phyloP scores from a whole-genome alignment of 1,140 invertebrate species.

The Pemphigus obesinymphae region DNA sequence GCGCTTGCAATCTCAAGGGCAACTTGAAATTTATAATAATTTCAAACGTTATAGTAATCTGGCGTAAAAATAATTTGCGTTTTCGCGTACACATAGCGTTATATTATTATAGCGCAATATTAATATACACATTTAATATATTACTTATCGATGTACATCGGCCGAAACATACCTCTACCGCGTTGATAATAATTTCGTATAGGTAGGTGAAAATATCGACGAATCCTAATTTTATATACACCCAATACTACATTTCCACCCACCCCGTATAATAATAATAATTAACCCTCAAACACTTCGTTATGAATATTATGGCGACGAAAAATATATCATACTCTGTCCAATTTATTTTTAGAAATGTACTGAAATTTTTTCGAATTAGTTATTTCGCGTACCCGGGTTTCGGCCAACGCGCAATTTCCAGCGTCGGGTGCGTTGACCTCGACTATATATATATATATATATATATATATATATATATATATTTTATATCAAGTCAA shows the following conservation, averaged over 20 bases:
- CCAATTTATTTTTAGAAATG: too few relatives aligned
- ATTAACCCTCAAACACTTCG: too few relatives aligned
- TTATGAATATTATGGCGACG: neutral
- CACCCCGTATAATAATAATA: too few relatives aligned
- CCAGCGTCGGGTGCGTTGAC: neutral
- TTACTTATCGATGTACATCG: neutral
- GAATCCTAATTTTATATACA: too few relatives aligned
- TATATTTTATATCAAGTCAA: neutral
- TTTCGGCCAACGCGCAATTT: neutral
- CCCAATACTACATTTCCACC: too few relatives aligned
- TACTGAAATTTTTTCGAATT: too few relatives aligned
- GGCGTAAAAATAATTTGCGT: constrained; percentile 7
- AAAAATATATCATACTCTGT: too few relatives aligned
- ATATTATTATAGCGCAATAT: too few relatives aligned
- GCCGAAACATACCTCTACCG: too few relatives aligned
- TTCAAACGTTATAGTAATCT: neutral
- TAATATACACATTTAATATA: neutral
- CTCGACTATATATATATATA: neutral
- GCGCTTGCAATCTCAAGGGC: constrained; percentile 2
- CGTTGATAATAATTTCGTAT: too few relatives aligned
- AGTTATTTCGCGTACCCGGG: neutral
- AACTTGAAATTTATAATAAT: constrained; percentile 22
- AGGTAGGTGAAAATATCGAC: too few relatives aligned
- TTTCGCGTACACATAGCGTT: neutral
- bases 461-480: too few relatives aligned